Base-by-base conservation (phyloP, 2,797 vertebrate species). In the Amblyopsis hoosieri region DNA sequence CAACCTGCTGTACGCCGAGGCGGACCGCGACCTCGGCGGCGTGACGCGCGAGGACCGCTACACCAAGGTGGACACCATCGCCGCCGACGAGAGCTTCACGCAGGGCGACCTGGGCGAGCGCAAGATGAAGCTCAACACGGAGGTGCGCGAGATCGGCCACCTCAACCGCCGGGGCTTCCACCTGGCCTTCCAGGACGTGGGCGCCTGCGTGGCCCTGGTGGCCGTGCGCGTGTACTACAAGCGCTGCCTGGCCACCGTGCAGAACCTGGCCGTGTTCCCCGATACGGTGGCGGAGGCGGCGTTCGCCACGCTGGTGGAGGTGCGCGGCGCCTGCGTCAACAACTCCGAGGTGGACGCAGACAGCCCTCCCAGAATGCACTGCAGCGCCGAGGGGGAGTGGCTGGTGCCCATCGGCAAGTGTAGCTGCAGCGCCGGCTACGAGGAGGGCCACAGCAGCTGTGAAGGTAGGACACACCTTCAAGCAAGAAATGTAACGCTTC, bases 81-180 rank as follows among this genome's bases (percentile, higher is more conserved):
- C 97, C 0, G 97, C 97, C 0, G 97, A 99, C 0, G 97, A 99
- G 91, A 99, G 97, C 85, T 99, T 99, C 92, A 98, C 96, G 0
- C 97, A 99, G 88, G 97, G 96, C 0, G 96, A 98, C 83, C 87
- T 98, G 56, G 97, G 97, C 0, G 95, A 98, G 77, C 92, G 96
- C 2, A 98, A 98, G 90, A 98, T 98, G 97, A 98, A 98, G 83
- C 93, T 98, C n/a, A 98, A 98, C 89, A 97, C 96, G 0, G 97
- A 98, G 84, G 95, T 98, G 72, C 94, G 97, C 0, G 96, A 98
- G 86, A 96, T 98, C 0, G 95, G 96, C 4, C 96, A 96, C 63
- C 94, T 98, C 60, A 95, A 93, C 89, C 93, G 95, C 14, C 91
- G 87, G 29, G 97, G 97, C 71, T 98, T 98, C 87, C 96, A 98